Evolutionary conservation across 2,797 vertebrate genomes (phyloP), one percentile per base, ranked within the genome.

Genomic region (Paratrypauchen microcephalus): DNA sequence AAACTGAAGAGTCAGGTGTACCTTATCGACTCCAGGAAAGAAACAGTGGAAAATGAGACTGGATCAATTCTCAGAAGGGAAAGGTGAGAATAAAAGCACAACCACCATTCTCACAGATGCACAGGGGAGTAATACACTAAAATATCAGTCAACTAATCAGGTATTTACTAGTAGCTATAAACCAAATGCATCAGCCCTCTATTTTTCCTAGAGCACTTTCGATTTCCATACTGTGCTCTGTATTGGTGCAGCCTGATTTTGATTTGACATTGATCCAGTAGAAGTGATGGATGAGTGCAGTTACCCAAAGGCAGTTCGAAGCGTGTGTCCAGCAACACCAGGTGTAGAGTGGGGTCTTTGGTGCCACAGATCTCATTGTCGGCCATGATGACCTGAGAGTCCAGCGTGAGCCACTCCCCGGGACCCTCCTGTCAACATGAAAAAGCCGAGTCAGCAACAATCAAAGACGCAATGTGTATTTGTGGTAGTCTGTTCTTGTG

Each of bases 331-430:
- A 99, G 93, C 68, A 99, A 93, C 81, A 99, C 95, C 69, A 95
- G 92, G 83, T 99, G 97, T 74, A 97, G 96, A 15, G 97, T 99
- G 11, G 97, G 97, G 54, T 98, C 97, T 93, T 98, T 98, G 89
- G 97, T 99, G 84, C 97, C 97, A 0, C 97, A 98, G 88, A 99
- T 97, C 88, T 99, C 97, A 0, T 95, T 98, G 87, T 98, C 96
- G 0, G 95, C 92, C 97, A 99, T 98, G 91, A 99, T 97, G 79
- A 96, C 96, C 83, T 99, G 95, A 36, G 96, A 98, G 87, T 98
- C 97, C 2, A 99, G 90, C 0, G 96, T 97, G 77, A 98, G 90
- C 97, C 97, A 99, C 65, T 98, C 95, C 30, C 97, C 97, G 0
- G 96, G 97, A 36, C 97, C 97, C 77, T 99, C 97, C 97, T 99